Evolutionary conservation across 2,888 invertebrate species (phyloP).

Genomic region (Empis livida): DNA sequence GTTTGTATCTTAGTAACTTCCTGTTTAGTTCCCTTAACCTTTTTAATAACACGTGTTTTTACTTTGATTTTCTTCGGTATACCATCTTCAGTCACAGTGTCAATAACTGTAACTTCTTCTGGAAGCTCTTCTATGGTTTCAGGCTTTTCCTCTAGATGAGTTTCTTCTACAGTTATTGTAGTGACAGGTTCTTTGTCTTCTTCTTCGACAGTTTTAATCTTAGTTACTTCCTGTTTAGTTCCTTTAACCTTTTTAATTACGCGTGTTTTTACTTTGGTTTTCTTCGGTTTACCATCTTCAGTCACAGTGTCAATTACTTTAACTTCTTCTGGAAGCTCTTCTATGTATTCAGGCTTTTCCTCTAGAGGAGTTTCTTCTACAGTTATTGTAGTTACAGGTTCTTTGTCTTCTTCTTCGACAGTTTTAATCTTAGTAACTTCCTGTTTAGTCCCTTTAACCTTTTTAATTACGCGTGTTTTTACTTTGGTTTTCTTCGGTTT

Average conservation of each 20-base stretch:
- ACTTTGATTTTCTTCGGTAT: slow-evolving; percentile 20
- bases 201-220: slow-evolving; percentile 23
- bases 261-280: slow-evolving; percentile 23
- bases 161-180: slow-evolving; percentile 21
- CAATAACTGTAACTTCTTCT: slow-evolving; percentile 17
- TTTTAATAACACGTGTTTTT: slow-evolving; percentile 20
- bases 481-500: slow-evolving; percentile 18
- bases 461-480: slow-evolving; percentile 27
- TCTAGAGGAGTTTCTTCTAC: slow-evolving; percentile 10
- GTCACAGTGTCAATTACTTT: slow-evolving; percentile 13
- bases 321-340: slow-evolving; percentile 4
- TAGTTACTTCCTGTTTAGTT: slow-evolving; percentile 26
- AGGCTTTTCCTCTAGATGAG: slow-evolving; percentile 16
- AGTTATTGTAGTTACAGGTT: slow-evolving; percentile 24
- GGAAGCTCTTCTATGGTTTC: slow-evolving; percentile 28
- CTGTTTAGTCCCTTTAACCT: slow-evolving; percentile 26
- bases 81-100: slow-evolving; percentile 28
- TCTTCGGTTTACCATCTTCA: slow-evolving; percentile 17
- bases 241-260: slow-evolving; percentile 26
- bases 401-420: slow-evolving; percentile 28
- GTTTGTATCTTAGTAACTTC: slow-evolving; percentile 24
- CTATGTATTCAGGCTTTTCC: slow-evolving; percentile 11
- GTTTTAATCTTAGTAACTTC: slow-evolving; percentile 33
- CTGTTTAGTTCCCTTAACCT: slow-evolving; percentile 24
- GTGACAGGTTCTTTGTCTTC: slow-evolving; percentile 21